Base-by-base conservation (phyloP, 2,797 vertebrate species). In the Melanotaenia pygmaea region DNA sequence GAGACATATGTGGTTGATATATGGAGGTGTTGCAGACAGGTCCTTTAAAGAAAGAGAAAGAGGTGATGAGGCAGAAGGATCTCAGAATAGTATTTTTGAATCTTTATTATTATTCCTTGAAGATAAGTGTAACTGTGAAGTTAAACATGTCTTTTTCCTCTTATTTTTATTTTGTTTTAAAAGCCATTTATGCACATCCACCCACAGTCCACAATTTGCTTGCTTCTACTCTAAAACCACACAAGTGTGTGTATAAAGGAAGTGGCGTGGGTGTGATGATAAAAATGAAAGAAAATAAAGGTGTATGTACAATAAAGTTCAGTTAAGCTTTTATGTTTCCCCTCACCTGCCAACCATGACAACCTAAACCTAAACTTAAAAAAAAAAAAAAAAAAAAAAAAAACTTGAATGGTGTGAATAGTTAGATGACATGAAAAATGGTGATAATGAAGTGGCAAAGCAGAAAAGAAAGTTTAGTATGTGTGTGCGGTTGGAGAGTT, bases 61-160 rank as follows among this genome's bases (percentile, higher is more conserved):
- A 78, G 59, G 77, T 11, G 56, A 68, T 69, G 72, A 86, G 67
- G 80, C 76, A 78, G 88, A 69, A 64, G 81, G 84, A 84, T 84
- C 79, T 87, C 74, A 87, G 67, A 86, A 84, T 87, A 91, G 90
- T 91, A 92, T 93, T 93, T 92, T 92, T 90, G 86, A 84, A 88
- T 90, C 85, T 77, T 90, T 83, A 77, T 73, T 67, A 70, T 87
- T 90, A 86, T 91, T 92, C 88, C 88, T 90, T 84, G 73, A 84
- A 85, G 74, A 90, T 89, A 85, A 88, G 83, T 91, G 91, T 91
- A 87, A 90, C 82, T 74, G 89, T 91, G 89, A 85, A 91, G 82
- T 91, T 87, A 63, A 92, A 87, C 67, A 77, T 84, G 89, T 90
- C 77, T 82, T 89, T 90, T 77, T 89, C 53, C 71, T 87, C 78